Conservation (phyloP, 2,888 invertebrate genomes). For the Apodemia hepburni region DNA sequence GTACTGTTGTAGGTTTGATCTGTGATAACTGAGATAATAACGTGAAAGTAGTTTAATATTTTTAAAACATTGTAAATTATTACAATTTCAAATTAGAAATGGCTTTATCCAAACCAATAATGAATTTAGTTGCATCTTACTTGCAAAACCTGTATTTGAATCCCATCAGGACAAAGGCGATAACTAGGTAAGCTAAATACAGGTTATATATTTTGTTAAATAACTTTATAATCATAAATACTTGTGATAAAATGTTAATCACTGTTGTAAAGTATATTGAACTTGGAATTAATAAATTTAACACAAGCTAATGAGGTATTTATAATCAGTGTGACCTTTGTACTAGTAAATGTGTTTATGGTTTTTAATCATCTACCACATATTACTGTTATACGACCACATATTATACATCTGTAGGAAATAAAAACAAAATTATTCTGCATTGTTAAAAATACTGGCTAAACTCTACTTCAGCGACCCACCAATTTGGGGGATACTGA, state of each 20-base stretch:
- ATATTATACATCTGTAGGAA: too few species aligned
- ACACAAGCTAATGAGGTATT: too few species aligned
- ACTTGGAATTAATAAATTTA: background rate
- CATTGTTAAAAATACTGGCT: too few species aligned
- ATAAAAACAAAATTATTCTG: too few species aligned
- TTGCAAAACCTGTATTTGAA: constrained; percentile 87
- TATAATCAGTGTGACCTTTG: too few species aligned
- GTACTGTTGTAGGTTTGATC: background rate
- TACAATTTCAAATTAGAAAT: constrained; percentile 54
- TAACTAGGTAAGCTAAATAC: constrained; percentile 83
- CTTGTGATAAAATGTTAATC: background rate
- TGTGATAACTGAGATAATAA: background rate
- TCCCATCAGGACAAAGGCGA: constrained; percentile 88
- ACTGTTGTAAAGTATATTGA: background rate
- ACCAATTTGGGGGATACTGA: too few species aligned
- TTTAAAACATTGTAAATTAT: background rate
- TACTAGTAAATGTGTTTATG: too few species aligned
- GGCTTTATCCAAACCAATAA: constrained; percentile 86
- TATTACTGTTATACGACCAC: too few species aligned
- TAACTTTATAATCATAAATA: background rate
- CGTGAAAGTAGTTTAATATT: background rate
- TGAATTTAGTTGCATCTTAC: constrained; percentile 84
- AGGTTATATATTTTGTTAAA: background rate
- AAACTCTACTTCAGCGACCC: too few species aligned
- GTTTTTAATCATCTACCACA: too few species aligned